phyloP scores from a whole-genome alignment of 2,888 invertebrate genomes.

The Himalopsyche tibetana region DNA sequence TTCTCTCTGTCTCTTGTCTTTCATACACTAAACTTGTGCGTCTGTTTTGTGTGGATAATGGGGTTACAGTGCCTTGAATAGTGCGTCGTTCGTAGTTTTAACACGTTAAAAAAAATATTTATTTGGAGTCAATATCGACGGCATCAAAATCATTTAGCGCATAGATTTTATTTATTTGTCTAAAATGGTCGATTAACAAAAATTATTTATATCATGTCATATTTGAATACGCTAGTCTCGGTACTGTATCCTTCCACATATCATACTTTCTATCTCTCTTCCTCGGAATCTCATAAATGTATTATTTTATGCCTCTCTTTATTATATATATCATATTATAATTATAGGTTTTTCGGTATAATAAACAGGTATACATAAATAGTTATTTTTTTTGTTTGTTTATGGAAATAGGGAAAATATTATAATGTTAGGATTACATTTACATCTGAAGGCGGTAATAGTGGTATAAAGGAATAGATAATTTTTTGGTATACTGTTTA shows the following conservation, averaged over 20 bases:
- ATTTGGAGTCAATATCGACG: no score
- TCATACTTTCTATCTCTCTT: conserved; percentile 8
- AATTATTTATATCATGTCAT: no score
- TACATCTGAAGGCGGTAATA: neutral
- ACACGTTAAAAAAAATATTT: no score
- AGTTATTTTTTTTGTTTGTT: no score
- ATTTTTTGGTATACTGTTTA: no score
- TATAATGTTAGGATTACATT: conserved; percentile 6
- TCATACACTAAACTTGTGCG: conserved; percentile 21
- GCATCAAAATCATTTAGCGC: no score
- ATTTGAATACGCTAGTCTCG: neutral
- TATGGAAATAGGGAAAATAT: neutral
- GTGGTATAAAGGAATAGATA: neutral
- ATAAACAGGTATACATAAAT: neutral
- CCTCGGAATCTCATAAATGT: conserved; percentile 14
- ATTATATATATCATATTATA: conserved; percentile 12
- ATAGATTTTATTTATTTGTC: no score
- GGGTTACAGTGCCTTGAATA: conserved; percentile 1
- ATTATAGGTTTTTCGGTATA: conserved; percentile 3
- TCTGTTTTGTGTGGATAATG: conserved; percentile 9
- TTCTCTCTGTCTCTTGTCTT: conserved; percentile 34
- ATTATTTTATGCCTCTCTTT: conserved; percentile 20
- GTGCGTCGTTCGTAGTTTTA: neutral
- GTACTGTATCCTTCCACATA: neutral
- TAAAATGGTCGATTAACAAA: no score